A percentile compares a stretch with the other conserved stretches of the same genome.
phyloP scores from a whole-genome alignment of 2,113 vertebrate genomes.

The Myocastor coypus region DNA sequence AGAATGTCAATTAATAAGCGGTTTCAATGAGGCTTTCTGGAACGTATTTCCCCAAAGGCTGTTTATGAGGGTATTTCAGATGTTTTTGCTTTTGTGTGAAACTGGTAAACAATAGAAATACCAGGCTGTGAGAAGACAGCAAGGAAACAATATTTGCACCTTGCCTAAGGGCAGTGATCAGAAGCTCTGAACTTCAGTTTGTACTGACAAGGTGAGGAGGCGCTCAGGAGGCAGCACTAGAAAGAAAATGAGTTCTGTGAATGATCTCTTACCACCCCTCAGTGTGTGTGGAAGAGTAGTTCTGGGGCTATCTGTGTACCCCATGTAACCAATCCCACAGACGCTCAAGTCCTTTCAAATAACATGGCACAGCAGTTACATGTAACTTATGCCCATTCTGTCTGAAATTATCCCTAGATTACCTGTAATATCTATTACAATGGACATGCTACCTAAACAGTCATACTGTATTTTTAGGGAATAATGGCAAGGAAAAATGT shows the following conservation, averaged over 20 bases:
- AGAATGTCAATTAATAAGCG: constrained; percentile 62
- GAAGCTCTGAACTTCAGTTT: background rate
- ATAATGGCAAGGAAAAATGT: background rate
- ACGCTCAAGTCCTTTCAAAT: background rate
- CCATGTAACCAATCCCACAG: background rate
- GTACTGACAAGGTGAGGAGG: background rate
- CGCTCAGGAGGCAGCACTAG: background rate
- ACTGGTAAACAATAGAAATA: constrained; percentile 49
- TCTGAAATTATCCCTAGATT: background rate
- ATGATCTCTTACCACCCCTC: background rate
- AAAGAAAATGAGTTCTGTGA: background rate
- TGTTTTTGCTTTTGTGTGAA: constrained; percentile 65
- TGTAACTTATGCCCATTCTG: background rate
- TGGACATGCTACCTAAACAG: background rate
- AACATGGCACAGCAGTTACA: background rate
- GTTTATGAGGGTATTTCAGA: constrained; percentile 34
- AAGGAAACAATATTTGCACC: background rate
- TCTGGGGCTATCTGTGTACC: background rate
- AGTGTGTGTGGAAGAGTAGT: background rate
- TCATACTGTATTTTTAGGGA: background rate
- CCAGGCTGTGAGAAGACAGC: background rate
- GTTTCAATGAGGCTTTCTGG: constrained; percentile 62
- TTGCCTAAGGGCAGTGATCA: background rate
- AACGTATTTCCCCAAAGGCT: constrained; percentile 46
- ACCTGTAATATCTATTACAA: background rate